These are phyloP conservation scores for Calameuta pallipes DNA, from an alignment of 2,888 invertebrate species.

Conservation along the genomic window DNA sequence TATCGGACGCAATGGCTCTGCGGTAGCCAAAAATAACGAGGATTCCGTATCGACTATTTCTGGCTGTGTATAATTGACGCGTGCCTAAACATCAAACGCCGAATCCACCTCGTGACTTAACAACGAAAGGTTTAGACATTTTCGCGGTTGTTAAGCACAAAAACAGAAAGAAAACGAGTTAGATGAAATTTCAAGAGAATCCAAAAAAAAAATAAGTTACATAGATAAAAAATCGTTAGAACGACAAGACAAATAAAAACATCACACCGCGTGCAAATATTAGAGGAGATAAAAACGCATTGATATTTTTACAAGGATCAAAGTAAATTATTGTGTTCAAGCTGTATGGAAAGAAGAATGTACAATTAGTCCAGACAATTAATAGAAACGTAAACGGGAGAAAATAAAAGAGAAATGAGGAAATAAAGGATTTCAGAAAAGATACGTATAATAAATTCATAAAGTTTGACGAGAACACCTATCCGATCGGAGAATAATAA, in stretches of 20 bases:
- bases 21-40: slow-evolving; percentile 42
- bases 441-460: background rate
- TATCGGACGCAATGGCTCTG: slow-evolving; percentile 33
- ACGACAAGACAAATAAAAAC: background rate
- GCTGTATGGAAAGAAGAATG: background rate
- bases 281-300: background rate
- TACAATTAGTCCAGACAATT: background rate
- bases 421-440: background rate
- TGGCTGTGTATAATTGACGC: slow-evolving; percentile 35
- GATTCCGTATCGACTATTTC: slow-evolving; percentile 48
- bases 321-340: background rate
- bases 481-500: background rate
- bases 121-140: background rate
- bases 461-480: background rate
- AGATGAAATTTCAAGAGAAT: background rate
- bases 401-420: background rate
- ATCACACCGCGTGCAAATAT: background rate
- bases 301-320: background rate
- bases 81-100: slow-evolving; percentile 29
- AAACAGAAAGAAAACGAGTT: background rate
- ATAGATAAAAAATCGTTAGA: background rate
- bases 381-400: background rate
- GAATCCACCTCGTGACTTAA: background rate
- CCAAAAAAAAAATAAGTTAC: background rate
- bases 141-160: background rate